phyloP scores from a whole-genome alignment of 1,140 invertebrate genomes.

The Calephelis virginiensis region DNA sequence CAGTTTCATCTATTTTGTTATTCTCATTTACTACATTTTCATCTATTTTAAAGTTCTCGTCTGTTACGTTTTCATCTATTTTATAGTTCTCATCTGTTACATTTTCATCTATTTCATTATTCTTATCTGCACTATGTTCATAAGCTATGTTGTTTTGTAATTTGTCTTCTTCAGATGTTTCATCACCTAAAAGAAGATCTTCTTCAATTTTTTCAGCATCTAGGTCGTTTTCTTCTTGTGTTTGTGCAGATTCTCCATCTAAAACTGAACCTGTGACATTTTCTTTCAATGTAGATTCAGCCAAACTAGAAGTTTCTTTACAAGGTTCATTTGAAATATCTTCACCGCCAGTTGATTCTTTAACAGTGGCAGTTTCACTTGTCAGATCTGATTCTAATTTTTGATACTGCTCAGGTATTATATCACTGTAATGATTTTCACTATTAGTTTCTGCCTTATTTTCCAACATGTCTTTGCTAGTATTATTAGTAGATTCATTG shows the following conservation, averaged over 20 bases:
- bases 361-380: too few species aligned
- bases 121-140: slow-evolving; percentile 1
- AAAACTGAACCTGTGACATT: neutral
- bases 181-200: slow-evolving; percentile 28
- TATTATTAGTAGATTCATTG: neutral
- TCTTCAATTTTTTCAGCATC: slow-evolving; percentile 28
- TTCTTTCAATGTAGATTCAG: neutral
- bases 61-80: neutral
- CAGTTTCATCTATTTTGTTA: too few species aligned
- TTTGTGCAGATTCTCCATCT: slow-evolving; percentile 2
- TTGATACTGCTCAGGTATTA: slow-evolving; percentile 5
- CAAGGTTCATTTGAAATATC: too few species aligned
- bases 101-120: slow-evolving; percentile 7
- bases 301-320: too few species aligned
- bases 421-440: slow-evolving; percentile 12
- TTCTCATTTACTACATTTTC: too few species aligned
- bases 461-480: slow-evolving; percentile 8
- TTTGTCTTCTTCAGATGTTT: slow-evolving; percentile 11
- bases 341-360: too few species aligned
- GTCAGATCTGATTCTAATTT: neutral
- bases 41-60: too few species aligned
- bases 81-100: neutral
- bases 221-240: slow-evolving; percentile 15
- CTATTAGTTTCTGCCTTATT: slow-evolving; percentile 14
- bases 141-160: neutral